Percentiles rank a stretch among this genome's conserved stretches.
Conservation (phyloP, 2,888 invertebrate genomes). For the Morpho deidamia region DNA sequence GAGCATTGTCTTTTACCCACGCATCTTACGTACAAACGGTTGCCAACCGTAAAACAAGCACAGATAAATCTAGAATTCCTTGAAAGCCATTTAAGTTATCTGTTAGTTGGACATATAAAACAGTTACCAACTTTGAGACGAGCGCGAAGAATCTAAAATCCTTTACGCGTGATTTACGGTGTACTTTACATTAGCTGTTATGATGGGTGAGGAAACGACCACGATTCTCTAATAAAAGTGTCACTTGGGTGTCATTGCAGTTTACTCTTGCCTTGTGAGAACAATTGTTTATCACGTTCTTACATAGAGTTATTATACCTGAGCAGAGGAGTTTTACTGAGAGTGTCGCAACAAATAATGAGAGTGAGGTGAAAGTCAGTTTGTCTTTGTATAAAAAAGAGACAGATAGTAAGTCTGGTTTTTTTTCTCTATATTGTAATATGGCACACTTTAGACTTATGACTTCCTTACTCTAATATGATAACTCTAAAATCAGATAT, state of each 20-base stretch:
- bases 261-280: conserved; percentile 21
- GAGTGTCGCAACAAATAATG: too few species aligned
- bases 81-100: neutral
- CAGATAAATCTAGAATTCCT: conserved; percentile 2
- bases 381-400: too few species aligned
- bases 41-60: neutral
- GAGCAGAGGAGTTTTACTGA: too few species aligned
- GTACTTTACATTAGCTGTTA: conserved; percentile 1
- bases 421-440: too few species aligned
- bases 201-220: conserved; percentile 34
- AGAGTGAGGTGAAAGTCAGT: too few species aligned
- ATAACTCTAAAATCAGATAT: too few species aligned
- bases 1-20: conserved; percentile 20
- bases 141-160: conserved; percentile 6
- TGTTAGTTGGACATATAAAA: neutral
- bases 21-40: conserved; percentile 1
- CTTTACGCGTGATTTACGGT: neutral
- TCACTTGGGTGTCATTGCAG: conserved; percentile 40
- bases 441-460: too few species aligned
- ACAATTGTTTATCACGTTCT: conserved; percentile 7
- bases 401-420: too few species aligned
- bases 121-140: conserved; percentile 13
- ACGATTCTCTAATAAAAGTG: conserved; percentile 68
- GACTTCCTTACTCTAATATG: too few species aligned
- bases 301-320: neutral